Evolutionary conservation across 2,113 vertebrate species (phyloP), one percentile per base, ranked within the genome.

Genomic region (Bubo blakistoni): DNA sequence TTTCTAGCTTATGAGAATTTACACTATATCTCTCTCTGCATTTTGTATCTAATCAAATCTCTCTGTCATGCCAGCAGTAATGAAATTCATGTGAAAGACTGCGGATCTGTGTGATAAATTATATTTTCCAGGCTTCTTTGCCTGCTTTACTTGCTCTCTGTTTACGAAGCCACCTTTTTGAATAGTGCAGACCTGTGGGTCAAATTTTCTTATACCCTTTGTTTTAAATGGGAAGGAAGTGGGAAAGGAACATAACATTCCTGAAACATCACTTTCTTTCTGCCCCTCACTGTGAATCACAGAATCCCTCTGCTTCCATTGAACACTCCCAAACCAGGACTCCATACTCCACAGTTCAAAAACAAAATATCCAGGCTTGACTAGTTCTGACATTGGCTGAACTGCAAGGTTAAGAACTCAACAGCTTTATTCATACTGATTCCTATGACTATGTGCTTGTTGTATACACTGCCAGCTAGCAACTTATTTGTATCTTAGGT

Each of bases 21-120:
- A 82, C 27, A 34, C 59, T 66, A 2, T 74, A 27, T 66, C 24
- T 77, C 51, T 89, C 55, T 85, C n/a, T 94, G 46, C 51, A 42
- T 86, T 90, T 95, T 81, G 4, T 83, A 36, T 72, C 54, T 92
- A 92, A 96, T 94, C 42, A 42, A 51, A 95, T 94, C 73, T 88
- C 61, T 61, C 40, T 77, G 73, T 73, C 81, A 55, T 70, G 46
- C 36, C 38, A 77, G n/a, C 15, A 27, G 49, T 77, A 57, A 57
- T 88, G 58, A 93, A 93, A 94, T 86, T 58, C 5, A 36, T 38
- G 16, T 86, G 74, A 96, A 73, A 88, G 90, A 90, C 59, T 88
- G 42, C 1, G 5, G 54, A 83, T 66, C 71, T 79, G 4, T 81
- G 47, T 65, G 49, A 70, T 76, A 78, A 91, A 90, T 86, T 74